Conservation (phyloP, 2,888 invertebrate genomes). For the Tridacna crocea region DNA sequence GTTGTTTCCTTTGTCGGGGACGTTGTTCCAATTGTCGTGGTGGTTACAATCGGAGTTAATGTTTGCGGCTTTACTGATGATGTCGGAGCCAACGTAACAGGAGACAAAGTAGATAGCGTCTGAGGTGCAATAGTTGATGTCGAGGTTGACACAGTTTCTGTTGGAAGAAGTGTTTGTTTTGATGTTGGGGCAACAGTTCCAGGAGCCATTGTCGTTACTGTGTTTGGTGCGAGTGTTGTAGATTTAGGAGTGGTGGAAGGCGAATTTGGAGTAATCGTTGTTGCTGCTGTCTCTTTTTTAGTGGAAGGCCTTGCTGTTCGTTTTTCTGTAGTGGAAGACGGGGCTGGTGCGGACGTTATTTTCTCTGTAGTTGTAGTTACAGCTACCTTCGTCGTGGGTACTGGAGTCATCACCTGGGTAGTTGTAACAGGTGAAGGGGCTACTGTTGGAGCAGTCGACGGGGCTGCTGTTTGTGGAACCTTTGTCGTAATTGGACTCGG, state of each 20-base stretch:
- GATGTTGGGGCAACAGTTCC: constrained; percentile 7
- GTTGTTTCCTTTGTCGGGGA: neutral
- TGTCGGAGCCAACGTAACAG: neutral
- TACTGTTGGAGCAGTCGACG: neutral
- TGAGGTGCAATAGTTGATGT: neutral
- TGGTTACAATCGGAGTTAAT: neutral
- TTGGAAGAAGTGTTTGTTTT: neutral
- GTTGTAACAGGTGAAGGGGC: neutral
- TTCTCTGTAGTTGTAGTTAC: neutral
- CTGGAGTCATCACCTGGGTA: neutral
- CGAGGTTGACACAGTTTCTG: neutral
- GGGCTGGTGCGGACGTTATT: neutral
- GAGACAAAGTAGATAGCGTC: neutral
- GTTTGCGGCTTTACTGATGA: constrained; percentile 9
- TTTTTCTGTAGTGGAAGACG: neutral
- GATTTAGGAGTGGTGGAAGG: neutral
- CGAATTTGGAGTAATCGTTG: neutral
- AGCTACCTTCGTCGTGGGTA: neutral
- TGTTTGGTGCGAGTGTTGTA: constrained; percentile 8
- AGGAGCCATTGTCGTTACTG: constrained; percentile 5
- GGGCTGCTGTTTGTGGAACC: neutral
- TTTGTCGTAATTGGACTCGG: constrained; percentile 1
- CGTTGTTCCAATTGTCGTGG: neutral
- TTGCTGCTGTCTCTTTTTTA: neutral
- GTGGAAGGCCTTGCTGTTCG: constrained; percentile 3